These are phyloP conservation scores for Asbolus verrucosus DNA, from an alignment of 1,140 invertebrate genomes.

Conservation along the genomic window DNA sequence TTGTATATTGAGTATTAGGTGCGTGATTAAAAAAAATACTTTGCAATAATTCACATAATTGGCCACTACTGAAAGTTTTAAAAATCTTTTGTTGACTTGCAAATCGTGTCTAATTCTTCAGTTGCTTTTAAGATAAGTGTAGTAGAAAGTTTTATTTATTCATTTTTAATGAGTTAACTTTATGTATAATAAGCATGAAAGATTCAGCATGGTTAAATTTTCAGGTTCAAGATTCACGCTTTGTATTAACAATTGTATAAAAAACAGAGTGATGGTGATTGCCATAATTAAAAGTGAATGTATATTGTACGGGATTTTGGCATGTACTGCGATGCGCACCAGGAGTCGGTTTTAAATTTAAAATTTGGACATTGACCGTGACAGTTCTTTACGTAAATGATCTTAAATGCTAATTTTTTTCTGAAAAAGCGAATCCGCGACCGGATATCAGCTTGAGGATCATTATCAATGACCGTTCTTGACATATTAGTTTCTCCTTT, in stretches of 20 bases:
- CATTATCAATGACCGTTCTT: slow-evolving; percentile 38
- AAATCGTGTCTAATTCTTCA: slow-evolving; percentile 17
- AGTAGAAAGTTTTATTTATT: slow-evolving; percentile 14
- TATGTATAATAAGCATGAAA: not conserved
- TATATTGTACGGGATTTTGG: slow-evolving; percentile 6
- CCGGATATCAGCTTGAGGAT: too few species aligned
- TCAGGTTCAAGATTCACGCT: slow-evolving; percentile 10
- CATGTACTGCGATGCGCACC: too few species aligned
- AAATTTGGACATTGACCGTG: slow-evolving; percentile 15
- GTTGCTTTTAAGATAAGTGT: not conserved
- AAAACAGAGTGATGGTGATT: not conserved
- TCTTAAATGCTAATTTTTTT: slow-evolving; percentile 6
- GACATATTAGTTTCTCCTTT: slow-evolving; percentile 14
- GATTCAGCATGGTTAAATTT: not conserved
- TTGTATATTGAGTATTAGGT: not conserved
- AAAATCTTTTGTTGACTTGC: not conserved
- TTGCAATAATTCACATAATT: not conserved
- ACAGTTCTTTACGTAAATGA: not conserved
- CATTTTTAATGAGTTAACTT: not conserved
- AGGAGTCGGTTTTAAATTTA: not conserved
- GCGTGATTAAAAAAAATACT: too few species aligned
- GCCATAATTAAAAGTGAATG: slow-evolving; percentile 19
- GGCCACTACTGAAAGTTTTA: not conserved
- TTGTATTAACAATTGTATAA: not conserved
- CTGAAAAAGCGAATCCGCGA: too few species aligned